A percentile compares a stretch with the other conserved stretches of the same genome.
phyloP scores from a whole-genome alignment of 2,797 vertebrate genomes.

The Enteromius argenteus region DNA sequence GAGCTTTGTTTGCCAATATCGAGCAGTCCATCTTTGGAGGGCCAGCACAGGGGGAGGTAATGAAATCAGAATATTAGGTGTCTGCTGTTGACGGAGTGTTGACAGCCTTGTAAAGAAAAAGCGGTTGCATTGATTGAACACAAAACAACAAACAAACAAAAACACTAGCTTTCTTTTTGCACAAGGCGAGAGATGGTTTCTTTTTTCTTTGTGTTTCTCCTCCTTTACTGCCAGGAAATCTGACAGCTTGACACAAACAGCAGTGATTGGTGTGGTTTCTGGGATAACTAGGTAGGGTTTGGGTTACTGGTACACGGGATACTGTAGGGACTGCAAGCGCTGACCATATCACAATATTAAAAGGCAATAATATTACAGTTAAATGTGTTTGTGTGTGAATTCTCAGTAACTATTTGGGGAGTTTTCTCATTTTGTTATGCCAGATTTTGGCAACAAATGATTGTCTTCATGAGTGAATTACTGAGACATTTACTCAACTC shows the following conservation, averaged over 20 bases:
- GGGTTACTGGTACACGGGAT: not conserved
- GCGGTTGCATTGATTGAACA: conserved; percentile 58
- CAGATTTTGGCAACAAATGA: not conserved
- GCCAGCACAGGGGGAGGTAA: conserved; percentile 54
- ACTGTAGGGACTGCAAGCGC: not conserved
- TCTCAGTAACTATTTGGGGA: not conserved
- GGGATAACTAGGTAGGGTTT: conserved; percentile 55
- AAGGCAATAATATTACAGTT: not conserved
- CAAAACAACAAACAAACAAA: conserved; percentile 45
- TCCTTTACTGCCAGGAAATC: conserved; percentile 49
- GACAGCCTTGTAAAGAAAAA: conserved; percentile 62
- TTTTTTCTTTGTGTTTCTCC: conserved; percentile 49
- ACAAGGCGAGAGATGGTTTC: conserved; percentile 48
- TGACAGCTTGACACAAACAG: conserved; percentile 66
- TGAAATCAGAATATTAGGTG: conserved; percentile 65
- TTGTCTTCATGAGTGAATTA: not conserved
- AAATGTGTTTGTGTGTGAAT: not conserved
- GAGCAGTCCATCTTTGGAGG: conserved; percentile 55
- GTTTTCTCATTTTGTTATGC: not conserved
- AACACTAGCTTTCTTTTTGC: conserved; percentile 52
- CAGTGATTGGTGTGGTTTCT: conserved; percentile 62
- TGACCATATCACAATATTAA: not conserved
- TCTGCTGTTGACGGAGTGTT: conserved; percentile 55
- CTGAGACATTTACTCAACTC: not conserved
- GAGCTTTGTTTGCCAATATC: conserved; percentile 63